Conservation (phyloP, 35 echinoderm and acorn worm species). For the Diadema setosum region DNA sequence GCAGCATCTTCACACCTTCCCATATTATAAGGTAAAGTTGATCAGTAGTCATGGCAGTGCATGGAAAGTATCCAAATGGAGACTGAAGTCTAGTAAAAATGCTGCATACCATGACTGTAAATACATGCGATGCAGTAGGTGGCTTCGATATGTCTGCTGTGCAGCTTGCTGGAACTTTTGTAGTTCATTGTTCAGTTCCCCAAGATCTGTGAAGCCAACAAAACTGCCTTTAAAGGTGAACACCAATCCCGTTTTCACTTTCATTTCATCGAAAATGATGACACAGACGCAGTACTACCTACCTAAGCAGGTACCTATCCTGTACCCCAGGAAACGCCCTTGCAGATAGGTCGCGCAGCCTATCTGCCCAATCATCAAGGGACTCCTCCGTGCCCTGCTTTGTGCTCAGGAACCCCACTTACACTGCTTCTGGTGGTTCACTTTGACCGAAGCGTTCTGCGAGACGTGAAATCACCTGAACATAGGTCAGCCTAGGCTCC, state of each 20-base stretch:
- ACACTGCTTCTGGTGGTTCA: no score
- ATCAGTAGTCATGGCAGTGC: not conserved
- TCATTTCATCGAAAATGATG: slow-evolving; percentile 44
- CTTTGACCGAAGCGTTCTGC: no score
- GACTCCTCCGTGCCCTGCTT: no score
- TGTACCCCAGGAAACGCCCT: no score
- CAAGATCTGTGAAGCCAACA: slow-evolving; percentile 49
- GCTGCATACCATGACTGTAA: slow-evolving; percentile 23
- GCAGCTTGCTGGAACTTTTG: not conserved
- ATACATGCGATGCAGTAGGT: slow-evolving; percentile 16
- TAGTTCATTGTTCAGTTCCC: slow-evolving; percentile 28
- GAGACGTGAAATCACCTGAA: no score
- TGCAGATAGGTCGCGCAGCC: no score
- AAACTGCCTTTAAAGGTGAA: not conserved
- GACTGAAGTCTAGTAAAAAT: slow-evolving; percentile 19
- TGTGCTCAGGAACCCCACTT: no score
- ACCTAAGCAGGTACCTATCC: no score
- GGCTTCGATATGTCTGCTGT: not conserved
- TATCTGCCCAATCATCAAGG: no score
- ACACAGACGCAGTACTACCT: no score
- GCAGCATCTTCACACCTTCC: slow-evolving; percentile 18
- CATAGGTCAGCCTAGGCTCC: no score
- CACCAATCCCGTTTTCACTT: slow-evolving; percentile 35
- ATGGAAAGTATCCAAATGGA: slow-evolving; percentile 1
- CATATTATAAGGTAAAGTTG: slow-evolving; percentile 20